A percentile compares a stretch with the other conserved stretches of the same genome.
Conservation (phyloP, 2,113 vertebrate genomes). For the Labrus mixtus region DNA sequence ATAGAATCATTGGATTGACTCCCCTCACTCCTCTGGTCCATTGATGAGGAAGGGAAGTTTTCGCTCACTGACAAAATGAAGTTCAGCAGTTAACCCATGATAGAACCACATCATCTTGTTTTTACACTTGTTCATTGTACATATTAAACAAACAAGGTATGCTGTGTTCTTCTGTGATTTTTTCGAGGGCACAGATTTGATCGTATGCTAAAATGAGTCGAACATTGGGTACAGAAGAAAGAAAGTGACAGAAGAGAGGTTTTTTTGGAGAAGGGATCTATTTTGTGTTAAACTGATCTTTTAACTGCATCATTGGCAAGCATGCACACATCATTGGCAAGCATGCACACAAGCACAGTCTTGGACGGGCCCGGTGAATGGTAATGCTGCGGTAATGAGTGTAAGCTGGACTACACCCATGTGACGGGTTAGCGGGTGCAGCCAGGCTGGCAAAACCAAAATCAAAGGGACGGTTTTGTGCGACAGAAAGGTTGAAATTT, state of each 20-base stretch:
- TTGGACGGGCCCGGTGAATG: slow-evolving; percentile 35
- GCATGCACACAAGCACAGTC: background rate
- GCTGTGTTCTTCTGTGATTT: background rate
- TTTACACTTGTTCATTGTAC: too few relatives aligned
- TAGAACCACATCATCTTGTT: too few relatives aligned
- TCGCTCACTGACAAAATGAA: too few relatives aligned
- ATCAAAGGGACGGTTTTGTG: background rate
- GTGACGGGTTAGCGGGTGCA: slow-evolving; percentile 68
- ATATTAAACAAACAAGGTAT: background rate
- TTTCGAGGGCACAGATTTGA: background rate
- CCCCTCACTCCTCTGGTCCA: too few relatives aligned
- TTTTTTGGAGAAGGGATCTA: background rate
- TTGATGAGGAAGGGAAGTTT: too few relatives aligned
- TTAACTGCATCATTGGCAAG: slow-evolving; percentile 12
- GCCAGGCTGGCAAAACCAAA: slow-evolving; percentile 37
- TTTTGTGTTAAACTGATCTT: slow-evolving; percentile 17
- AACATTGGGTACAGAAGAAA: background rate
- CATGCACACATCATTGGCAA: background rate
- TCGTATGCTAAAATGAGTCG: too few relatives aligned
- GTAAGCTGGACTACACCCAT: slow-evolving; percentile 67
- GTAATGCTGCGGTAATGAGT: slow-evolving; percentile 70
- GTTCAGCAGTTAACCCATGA: too few relatives aligned
- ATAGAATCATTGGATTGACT: too few relatives aligned
- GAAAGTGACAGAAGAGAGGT: background rate
- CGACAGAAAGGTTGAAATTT: background rate